These are phyloP conservation scores for Pachymerium ferrugineum DNA, from an alignment of 2,888 invertebrate genomes.

Conservation along the genomic window DNA sequence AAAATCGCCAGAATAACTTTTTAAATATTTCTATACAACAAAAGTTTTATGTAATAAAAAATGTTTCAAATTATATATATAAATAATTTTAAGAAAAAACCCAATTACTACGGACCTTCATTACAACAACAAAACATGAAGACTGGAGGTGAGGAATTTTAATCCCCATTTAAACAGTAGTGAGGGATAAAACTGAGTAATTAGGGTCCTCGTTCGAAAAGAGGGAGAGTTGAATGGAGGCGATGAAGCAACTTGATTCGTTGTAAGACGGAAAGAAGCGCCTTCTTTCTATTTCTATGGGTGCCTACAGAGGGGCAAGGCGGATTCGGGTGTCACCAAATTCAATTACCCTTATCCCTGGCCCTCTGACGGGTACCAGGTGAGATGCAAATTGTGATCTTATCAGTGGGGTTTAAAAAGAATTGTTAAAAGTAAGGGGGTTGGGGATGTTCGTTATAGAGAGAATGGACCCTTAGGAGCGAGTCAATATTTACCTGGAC, in stretches of 20 bases:
- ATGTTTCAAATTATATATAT: neutral
- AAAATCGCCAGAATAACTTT: neutral
- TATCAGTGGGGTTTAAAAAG: no score
- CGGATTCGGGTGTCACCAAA: constrained; percentile 2
- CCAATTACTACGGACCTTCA: neutral
- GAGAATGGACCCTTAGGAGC: neutral
- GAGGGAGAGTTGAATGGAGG: neutral
- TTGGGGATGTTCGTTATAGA: neutral
- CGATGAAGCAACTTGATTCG: neutral
- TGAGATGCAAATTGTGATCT: neutral
- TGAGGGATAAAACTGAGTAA: neutral
- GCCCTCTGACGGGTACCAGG: neutral
- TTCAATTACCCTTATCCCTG: neutral
- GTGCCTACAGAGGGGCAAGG: neutral
- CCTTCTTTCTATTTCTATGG: neutral
- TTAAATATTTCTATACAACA: neutral
- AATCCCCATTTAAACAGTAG: neutral
- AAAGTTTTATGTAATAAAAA: neutral
- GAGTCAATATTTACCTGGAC: neutral
- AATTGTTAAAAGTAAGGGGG: neutral
- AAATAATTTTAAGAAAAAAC: neutral
- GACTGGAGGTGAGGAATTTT: neutral
- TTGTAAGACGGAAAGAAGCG: neutral
- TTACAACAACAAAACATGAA: neutral
- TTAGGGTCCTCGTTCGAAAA: neutral